These are phyloP conservation scores for Agrilus biguttatus DNA, from an alignment of 2,888 invertebrate genomes.

Conservation along the genomic window DNA sequence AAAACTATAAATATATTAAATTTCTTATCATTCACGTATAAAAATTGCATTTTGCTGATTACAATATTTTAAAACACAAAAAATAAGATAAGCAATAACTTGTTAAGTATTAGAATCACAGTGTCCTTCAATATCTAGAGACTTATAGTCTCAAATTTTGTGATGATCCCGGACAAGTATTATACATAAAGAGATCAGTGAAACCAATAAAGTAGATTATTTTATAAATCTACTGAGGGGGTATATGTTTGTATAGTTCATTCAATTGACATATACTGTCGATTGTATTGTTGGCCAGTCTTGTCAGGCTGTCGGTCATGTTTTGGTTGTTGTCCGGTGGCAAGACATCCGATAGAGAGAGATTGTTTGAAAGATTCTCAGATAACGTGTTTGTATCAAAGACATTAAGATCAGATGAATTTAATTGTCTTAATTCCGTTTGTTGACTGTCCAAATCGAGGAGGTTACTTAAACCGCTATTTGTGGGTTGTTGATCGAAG, in stretches of 20 bases:
- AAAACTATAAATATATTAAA: too few species aligned
- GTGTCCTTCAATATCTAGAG: too few species aligned
- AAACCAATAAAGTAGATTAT: too few species aligned
- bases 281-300: slow-evolving; percentile 32
- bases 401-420: slow-evolving; percentile 27
- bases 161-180: too few species aligned
- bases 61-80: too few species aligned
- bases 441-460: slow-evolving; percentile 35
- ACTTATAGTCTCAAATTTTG: too few species aligned
- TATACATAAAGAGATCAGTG: too few species aligned
- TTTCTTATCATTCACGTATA: too few species aligned
- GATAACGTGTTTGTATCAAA: slow-evolving; percentile 30
- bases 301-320: slow-evolving; percentile 42
- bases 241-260: slow-evolving; percentile 6
- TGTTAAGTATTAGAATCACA: too few species aligned
- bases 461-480: slow-evolving; percentile 18
- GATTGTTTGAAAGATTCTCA: slow-evolving; percentile 32
- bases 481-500: slow-evolving; percentile 9
- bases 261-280: slow-evolving; percentile 26
- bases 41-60: too few species aligned
- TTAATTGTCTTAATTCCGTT: slow-evolving; percentile 25
- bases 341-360: slow-evolving; percentile 31
- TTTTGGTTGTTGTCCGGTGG: slow-evolving; percentile 21
- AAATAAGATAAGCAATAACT: too few species aligned
- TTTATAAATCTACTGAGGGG: too few species aligned